Conservation (phyloP, 2,888 invertebrate species). For the Charanyca ferruginea region DNA sequence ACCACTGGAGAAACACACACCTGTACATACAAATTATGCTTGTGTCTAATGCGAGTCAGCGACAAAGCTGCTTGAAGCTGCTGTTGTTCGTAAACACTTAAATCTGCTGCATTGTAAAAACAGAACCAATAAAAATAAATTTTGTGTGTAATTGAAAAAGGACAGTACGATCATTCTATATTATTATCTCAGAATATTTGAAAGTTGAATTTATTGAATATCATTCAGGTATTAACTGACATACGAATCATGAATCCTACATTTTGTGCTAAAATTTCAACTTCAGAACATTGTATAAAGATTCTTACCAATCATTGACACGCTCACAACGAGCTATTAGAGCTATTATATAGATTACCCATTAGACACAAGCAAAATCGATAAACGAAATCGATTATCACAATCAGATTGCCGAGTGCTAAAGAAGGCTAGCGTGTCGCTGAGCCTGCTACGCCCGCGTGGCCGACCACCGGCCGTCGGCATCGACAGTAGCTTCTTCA, state of each 20-base stretch:
- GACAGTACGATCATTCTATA: neutral
- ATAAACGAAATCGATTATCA: constrained; percentile 66
- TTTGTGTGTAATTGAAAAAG: neutral
- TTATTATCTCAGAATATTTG: neutral
- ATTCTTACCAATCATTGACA: constrained; percentile 1
- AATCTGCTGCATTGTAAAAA: neutral
- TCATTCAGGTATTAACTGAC: constrained; percentile 21
- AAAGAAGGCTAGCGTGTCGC: constrained; percentile 86
- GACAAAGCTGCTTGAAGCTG: constrained; percentile 16
- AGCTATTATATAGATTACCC: no score
- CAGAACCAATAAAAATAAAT: neutral
- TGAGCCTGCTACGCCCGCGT: constrained; percentile 84
- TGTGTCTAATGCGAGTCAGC: constrained; percentile 63
- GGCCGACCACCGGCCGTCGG: constrained; percentile 85
- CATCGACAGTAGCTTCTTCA: constrained; percentile 83
- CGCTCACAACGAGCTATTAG: constrained; percentile 6
- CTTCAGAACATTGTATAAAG: constrained; percentile 12
- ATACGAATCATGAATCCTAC: constrained; percentile 18
- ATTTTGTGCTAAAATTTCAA: constrained; percentile 38
- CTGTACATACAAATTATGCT: constrained; percentile 52
- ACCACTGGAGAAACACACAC: constrained; percentile 27
- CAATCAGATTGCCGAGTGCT: constrained; percentile 89
- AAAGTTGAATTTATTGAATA: neutral
- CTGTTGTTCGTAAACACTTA: constrained; percentile 8
- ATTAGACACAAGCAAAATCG: constrained; percentile 66